Evolutionary conservation across 2,888 invertebrate species (phyloP), one percentile per base, ranked within the genome.

Genomic region (Liodrosophila aerea): DNA sequence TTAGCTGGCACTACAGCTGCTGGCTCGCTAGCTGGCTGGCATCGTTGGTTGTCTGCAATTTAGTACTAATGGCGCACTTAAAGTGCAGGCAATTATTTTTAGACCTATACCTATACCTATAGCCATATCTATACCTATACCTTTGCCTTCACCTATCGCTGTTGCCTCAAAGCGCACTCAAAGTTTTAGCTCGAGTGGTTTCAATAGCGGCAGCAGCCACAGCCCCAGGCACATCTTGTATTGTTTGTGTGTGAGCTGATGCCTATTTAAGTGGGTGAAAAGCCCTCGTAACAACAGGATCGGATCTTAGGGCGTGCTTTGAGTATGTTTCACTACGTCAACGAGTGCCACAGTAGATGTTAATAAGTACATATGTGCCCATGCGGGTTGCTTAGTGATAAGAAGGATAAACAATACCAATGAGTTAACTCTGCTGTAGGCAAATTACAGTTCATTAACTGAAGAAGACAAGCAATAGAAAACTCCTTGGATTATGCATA

Each of bases 1-100:
- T 82, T 75, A 69, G 72, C 63, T 66, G 57, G 63, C 62, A 43
- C 40, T 50, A 46, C 54, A 46, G 50, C 64, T 64, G 77, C 59
- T 54, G 74, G 46, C 27, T 31, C 36, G 47, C 45, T 43, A 41
- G 43, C 15, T 41, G 39, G 13, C 12, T 54, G 56, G 45, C 31
- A 9, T 52, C 53, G 41, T 31, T 53, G 50, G 73, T 54, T 77
- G 77, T 73, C 78, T 83, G 78, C 80, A 78, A 78, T 78, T 78
- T 80, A 83, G 81, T 83, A 83, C 78, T 78, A 83, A 78, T 78
- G 78, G 78, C 64, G 62, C 81, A 78, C 78, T 83, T 78, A 83
- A 76, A 78, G 77, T 68, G 65, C 76, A 58, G 81, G 84, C 78
- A 78, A 78, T 78, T 78, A 78, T 83, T 83, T 22, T 67, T 71